Percentiles rank a stretch among this genome's conserved stretches.
These are phyloP conservation scores for Dromococcyx pavoninus DNA, from an alignment of 2,797 vertebrate genomes.

Conservation along the genomic window DNA sequence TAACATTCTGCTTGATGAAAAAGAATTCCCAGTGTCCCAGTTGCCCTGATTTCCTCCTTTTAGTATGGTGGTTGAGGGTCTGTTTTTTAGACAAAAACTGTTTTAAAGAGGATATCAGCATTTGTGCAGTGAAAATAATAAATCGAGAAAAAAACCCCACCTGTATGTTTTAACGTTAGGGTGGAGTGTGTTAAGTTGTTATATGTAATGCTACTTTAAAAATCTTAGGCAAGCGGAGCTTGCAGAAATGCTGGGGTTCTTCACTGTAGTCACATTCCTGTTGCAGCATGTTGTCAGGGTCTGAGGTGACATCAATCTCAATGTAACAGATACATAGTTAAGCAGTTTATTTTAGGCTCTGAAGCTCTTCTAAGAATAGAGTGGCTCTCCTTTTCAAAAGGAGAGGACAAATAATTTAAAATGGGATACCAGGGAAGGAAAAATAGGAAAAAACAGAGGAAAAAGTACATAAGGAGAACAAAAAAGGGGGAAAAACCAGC, in stretches of 20 bases:
- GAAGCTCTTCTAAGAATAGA: conserved; percentile 59
- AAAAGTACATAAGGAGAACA: background rate
- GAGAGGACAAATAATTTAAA: conserved; percentile 52
- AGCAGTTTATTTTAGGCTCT: conserved; percentile 63
- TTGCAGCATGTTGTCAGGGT: background rate
- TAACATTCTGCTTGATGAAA: background rate
- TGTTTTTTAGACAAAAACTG: background rate
- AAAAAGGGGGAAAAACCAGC: background rate
- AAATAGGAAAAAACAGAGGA: background rate
- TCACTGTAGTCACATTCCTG: background rate
- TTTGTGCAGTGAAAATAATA: background rate
- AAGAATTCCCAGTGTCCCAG: background rate
- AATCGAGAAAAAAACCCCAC: rapidly evolving
- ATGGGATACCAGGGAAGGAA: background rate
- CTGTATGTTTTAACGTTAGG: background rate
- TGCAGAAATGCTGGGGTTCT: background rate
- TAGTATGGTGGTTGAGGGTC: background rate
- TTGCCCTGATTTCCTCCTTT: background rate
- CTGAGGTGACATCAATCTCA: conserved; percentile 42
- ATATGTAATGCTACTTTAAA: background rate
- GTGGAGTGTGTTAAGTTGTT: background rate
- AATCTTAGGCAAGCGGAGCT: background rate
- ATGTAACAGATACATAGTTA: conserved; percentile 68
- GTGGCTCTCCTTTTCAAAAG: conserved; percentile 41
- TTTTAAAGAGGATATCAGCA: background rate